Conservation (phyloP, 2,113 vertebrate genomes). For the Dendrocopos noguchii region DNA sequence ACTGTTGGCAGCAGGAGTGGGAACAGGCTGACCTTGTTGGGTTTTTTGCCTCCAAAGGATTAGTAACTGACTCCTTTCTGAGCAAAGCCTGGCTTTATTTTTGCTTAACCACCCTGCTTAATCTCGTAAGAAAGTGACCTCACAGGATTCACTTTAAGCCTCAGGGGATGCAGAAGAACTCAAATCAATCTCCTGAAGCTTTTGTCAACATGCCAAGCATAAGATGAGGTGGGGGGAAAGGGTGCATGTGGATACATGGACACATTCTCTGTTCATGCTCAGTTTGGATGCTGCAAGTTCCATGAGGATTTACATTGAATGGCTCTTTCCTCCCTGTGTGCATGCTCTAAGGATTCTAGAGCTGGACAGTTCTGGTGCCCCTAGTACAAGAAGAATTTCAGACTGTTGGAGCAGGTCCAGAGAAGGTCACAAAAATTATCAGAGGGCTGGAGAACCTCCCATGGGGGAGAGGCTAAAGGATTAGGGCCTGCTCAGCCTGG, state of each 20-base stretch:
- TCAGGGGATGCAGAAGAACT: neutral
- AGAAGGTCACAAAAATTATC: too few relatives aligned
- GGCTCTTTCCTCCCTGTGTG: neutral
- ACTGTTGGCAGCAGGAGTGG: neutral
- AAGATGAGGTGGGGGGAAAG: neutral
- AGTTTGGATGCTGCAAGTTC: neutral
- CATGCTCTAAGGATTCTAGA: neutral
- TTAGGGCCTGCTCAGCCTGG: too few relatives aligned
- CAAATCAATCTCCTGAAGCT: neutral
- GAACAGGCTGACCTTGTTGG: neutral
- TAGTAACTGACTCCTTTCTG: neutral
- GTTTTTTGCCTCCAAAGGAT: neutral
- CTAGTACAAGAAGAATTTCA: too few relatives aligned
- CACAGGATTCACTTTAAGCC: neutral
- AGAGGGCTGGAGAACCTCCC: too few relatives aligned
- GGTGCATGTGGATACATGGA: neutral
- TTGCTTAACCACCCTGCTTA: neutral
- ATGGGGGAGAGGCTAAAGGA: too few relatives aligned
- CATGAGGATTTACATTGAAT: neutral
- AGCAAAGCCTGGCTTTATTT: neutral
- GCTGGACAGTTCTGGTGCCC: too few relatives aligned
- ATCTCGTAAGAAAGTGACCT: neutral
- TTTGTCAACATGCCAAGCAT: neutral
- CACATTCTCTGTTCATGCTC: neutral
- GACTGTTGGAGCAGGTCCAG: too few relatives aligned